Base-by-base conservation (phyloP, 2,113 vertebrate species). In the Drymodes brunneopygia region DNA sequence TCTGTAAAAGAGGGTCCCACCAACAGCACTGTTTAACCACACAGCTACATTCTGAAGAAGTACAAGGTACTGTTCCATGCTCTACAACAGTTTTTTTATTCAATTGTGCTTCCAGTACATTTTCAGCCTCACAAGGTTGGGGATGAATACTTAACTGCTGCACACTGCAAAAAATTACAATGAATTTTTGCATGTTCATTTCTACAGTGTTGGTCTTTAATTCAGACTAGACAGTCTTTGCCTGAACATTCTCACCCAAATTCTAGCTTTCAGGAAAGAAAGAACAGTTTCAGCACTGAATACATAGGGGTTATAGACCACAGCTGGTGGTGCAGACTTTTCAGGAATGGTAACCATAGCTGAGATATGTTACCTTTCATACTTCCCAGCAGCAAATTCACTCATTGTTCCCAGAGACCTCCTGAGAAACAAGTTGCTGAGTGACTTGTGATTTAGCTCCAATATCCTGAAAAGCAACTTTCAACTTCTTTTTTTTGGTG, bases 401-500 rank as follows among this genome's bases (percentile, higher is more conserved):
- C n/a, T 47, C 51, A 7, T 47, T 75, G 33, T 22, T 82, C 17
- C 11, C 2, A 3, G 23, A 73, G 15, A 45, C 16, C 31, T 75
- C 25, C 47, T 60, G 73, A 65, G 66, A 81, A 74, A 56, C 0
- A 1, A 54, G 28, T 24, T 53, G 14, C 24, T 0, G 0, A 36
- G 9, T 48, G 31, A 77, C 19, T 62, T 57, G 47, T 9, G n/a
- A 42, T 86, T 87, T 70, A 70, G 15, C 53, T 80, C 28, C n/a
- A 75, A 17, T 27, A 33, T 60, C 38, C 14, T 75, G 70, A 81
- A 72, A 60, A 84, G 25, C 47, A 85, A 33, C 14, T 27, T 93
- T 67, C n/a, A 11, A 2, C 15, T 72, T 67, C 3, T 65, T 51
- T 71, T 53, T 57, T 23, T 56, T 40, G 27, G 35, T 58, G 24